Base-by-base conservation (phyloP, 1,140 invertebrate species). In the Phthorimaea operculella region DNA sequence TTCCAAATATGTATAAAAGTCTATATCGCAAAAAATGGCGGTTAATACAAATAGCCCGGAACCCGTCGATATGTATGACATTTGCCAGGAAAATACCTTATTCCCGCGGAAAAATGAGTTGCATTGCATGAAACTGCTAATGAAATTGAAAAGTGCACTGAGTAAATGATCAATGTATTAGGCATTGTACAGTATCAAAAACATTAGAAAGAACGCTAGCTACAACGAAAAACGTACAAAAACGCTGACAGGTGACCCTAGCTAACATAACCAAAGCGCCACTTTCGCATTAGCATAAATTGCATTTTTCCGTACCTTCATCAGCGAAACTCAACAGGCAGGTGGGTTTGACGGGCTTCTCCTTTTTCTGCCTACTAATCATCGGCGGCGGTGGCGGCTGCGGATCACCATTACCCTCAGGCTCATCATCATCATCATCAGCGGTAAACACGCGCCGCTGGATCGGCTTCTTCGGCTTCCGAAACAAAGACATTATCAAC, bases 381-480 rank as follows among this genome's bases (percentile, higher is more conserved):
- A 76, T 55, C 15, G 79, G 81, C 12, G 78, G 76, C 16, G 79
- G 71, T 15, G 80, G 77, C 3, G 79, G 70, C 44, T 80, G 78
- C 7, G 87, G 86, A 33, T 89, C 87, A 34, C 81, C 83, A 9
- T 39, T n/a, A 12, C 36, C 36, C n/a, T 39, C 90, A 51, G 93
- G 90, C 55, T 93, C 91, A 50, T 92, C 90, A 52, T 93, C 90
- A 55, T 93, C 91, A 50, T 92, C 91, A 48, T 92, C 91, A 66
- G 93, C 91, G 53, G 89, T 90, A 64, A 93, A 90, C 36, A 92
- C 90, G 61, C 95, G 89, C 58, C 91, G 86, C 66, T 96, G 90
- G 64, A 94, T 90, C 36, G 21, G 21, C 83, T 93, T 94, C 72
- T 95, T 92, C 6, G 95, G 95, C 83, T 96, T 97, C 65, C 93